These are phyloP conservation scores for Phengaris alcon DNA, from an alignment of 2,888 invertebrate species.

Conservation along the genomic window DNA sequence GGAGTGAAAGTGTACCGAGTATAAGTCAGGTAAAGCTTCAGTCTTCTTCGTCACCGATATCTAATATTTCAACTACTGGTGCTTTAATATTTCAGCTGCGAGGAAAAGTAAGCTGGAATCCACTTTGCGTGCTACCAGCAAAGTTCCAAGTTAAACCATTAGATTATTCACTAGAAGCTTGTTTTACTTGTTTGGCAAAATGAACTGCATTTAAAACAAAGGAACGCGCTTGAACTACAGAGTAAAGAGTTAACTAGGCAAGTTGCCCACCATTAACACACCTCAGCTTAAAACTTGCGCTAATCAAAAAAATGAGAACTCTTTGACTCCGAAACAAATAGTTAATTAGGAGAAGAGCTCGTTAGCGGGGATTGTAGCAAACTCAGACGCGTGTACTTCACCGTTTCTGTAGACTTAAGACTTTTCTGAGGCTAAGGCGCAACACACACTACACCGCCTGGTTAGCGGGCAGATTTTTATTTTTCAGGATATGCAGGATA, in stretches of 20 bases:
- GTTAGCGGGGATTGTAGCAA: slow-evolving; percentile 66
- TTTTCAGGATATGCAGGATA: no score
- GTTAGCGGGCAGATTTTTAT: not conserved
- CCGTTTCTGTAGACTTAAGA: slow-evolving; percentile 34
- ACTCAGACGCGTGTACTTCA: slow-evolving; percentile 34
- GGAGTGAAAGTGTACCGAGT: no score
- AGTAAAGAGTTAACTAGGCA: not conserved
- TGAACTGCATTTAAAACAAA: slow-evolving; percentile 16
- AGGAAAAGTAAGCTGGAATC: not conserved
- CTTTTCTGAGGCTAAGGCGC: slow-evolving; percentile 35
- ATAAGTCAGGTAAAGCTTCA: no score
- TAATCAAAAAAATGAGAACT: slow-evolving; percentile 47
- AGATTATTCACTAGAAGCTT: not conserved
- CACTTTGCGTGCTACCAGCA: not conserved
- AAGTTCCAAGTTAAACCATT: not conserved
- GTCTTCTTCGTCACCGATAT: no score
- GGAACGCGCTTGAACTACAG: not conserved
- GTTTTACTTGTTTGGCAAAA: not conserved
- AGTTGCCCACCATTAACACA: slow-evolving; percentile 12
- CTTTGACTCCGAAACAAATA: slow-evolving; percentile 73
- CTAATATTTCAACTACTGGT: no score
- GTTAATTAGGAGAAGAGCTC: slow-evolving; percentile 73
- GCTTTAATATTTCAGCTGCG: no score
- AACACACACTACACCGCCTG: not conserved
- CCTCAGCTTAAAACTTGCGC: slow-evolving; percentile 28